Evolutionary conservation across 2,888 invertebrate genomes (phyloP), one percentile per base, ranked within the genome.

Genomic region (Isotomurus palustris): DNA sequence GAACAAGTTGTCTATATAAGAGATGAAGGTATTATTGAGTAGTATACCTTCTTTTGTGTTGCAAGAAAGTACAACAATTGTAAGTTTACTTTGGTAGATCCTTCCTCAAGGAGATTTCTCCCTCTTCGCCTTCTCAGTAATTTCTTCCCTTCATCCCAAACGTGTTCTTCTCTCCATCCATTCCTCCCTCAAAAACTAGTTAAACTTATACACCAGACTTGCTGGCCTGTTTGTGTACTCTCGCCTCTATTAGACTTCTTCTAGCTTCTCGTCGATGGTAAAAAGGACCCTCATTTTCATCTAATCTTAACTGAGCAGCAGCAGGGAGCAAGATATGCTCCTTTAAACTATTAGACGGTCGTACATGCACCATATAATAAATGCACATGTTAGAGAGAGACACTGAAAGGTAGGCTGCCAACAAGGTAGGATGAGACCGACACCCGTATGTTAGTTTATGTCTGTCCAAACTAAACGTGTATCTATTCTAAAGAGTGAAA

Each of bases 71-170:
- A 12, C 10, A 12, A 17, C 19, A 43, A 21, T 21, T 21, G 21
- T 8, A 12, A 22, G 22, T 43, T 43, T 43, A 43, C 43, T 43
- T 43, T 10, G n/a, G 43, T 40, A 40, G n/a, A 43, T 43, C 43
- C 24, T 35, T 50, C 38, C 38, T 35, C 35, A 35, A 50, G 40
- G 40, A 50, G 38, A 50, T 50, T 40, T 50, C 50, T 49, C 49
- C 49, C 49, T 10, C 43, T 22, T 19, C 24, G 6, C 22, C 43
- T 17, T 4, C 14, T 43, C 43, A 8, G 21, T 24, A 43, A 43
- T 43, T 21, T 43, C 21, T 22, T 43, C 24, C 24, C 43, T 43
- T 43, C 43, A 43, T 12, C 24, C 43, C 24, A 19, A 40, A n/a
- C n/a, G n/a, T n/a, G n/a, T n/a, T n/a, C 40, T 40, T 10, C 21